A percentile compares a stretch with the other conserved stretches of the same genome.
phyloP scores from a whole-genome alignment of 2,797 vertebrate genomes.

The Oryzias sinensis region DNA sequence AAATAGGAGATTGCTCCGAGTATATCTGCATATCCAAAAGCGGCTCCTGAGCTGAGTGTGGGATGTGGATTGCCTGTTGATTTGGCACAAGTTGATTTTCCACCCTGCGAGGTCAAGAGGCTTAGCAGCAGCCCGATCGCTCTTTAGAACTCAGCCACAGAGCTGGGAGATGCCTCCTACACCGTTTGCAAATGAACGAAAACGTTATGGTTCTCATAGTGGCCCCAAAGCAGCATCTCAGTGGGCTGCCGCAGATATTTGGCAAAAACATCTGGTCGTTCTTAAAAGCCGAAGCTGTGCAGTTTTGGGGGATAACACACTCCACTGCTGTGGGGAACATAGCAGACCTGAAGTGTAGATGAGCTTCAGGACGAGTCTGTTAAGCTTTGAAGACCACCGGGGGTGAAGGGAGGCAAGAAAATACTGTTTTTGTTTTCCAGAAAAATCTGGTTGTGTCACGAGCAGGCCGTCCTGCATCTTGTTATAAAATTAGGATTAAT shows the following conservation, averaged over 20 bases:
- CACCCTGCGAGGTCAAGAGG: slow-evolving; percentile 52
- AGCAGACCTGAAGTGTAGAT: slow-evolving; percentile 6
- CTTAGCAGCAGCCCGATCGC: slow-evolving; percentile 52
- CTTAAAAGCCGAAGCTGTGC: slow-evolving; percentile 32
- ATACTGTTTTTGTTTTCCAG: slow-evolving; percentile 3
- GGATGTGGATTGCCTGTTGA: slow-evolving; percentile 39
- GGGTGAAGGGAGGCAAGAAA: slow-evolving; percentile 3
- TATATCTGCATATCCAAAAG: slow-evolving; percentile 7
- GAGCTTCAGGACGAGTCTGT: neutral
- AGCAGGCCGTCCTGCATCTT: too few relatives aligned
- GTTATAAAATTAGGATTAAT: too few relatives aligned
- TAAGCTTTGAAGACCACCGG: slow-evolving; percentile 3
- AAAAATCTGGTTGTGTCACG: neutral
- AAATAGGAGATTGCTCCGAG: slow-evolving; percentile 15
- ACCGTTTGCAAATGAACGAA: slow-evolving; percentile 59
- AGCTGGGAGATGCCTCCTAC: slow-evolving; percentile 38
- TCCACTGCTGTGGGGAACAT: slow-evolving; percentile 6
- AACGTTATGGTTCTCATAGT: slow-evolving; percentile 52
- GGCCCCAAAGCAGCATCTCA: slow-evolving; percentile 39
- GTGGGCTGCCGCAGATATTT: slow-evolving; percentile 26
- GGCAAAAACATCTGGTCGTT: slow-evolving; percentile 58
- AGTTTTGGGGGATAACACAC: slow-evolving; percentile 26
- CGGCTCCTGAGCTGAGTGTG: slow-evolving; percentile 24
- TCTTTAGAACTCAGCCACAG: slow-evolving; percentile 35
- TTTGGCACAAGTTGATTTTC: slow-evolving; percentile 51